Evolutionary conservation across 2,888 invertebrate genomes (phyloP).

Genomic region (Sarcophaga carnaria): DNA sequence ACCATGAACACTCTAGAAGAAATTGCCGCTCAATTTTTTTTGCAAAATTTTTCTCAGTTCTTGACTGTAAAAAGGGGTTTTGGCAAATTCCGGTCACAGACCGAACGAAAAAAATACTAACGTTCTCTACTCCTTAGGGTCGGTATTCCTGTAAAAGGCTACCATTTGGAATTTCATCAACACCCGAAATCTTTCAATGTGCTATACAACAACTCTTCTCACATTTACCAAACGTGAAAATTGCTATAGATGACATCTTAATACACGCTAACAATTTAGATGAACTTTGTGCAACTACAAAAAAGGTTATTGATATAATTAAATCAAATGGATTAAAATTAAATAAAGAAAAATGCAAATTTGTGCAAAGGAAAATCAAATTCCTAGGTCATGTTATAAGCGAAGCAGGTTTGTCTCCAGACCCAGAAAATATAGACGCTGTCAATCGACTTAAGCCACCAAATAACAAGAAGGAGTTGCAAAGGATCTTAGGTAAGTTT

Average conservation of each 20-base stretch:
- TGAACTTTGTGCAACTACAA: conserved; percentile 60
- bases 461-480: conserved; percentile 61
- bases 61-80: conserved; percentile 66
- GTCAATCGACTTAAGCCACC: conserved; percentile 57
- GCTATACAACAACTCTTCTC: conserved; percentile 63
- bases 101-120: conserved; percentile 63
- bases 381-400: conserved; percentile 56
- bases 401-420: conserved; percentile 34
- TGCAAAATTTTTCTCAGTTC: conserved; percentile 53
- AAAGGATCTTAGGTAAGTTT: conserved; percentile 67
- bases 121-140: conserved; percentile 65
- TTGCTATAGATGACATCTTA: conserved; percentile 72
- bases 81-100: conserved; percentile 66
- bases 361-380: conserved; percentile 21
- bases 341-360: conserved; percentile 71
- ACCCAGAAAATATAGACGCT: conserved; percentile 64
- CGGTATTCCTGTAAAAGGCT: conserved; percentile 62
- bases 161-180: conserved; percentile 63
- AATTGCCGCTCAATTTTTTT: conserved; percentile 14
- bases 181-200: conserved; percentile 73
- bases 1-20: conserved; percentile 59
- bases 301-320: conserved; percentile 56
- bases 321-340: conserved; percentile 64
- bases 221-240: conserved; percentile 62
- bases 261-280: conserved; percentile 67